Base-by-base conservation (phyloP, 1,140 invertebrate genomes). In the Eurosta solidaginis region DNA sequence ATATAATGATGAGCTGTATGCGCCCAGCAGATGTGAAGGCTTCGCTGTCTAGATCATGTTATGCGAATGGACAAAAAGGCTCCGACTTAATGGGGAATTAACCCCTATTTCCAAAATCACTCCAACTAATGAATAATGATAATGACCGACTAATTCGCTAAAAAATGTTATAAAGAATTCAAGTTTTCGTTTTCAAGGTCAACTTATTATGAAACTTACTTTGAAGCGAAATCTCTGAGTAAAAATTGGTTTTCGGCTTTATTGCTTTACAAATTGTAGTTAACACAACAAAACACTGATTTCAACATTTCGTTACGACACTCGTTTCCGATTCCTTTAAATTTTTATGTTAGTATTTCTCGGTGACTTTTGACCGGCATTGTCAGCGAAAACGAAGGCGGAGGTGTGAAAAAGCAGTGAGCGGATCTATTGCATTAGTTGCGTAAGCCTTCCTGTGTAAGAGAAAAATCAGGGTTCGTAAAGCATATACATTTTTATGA, bases 291-390 rank as follows among this genome's bases (percentile, higher is more conserved):
- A 29, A 68, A 68, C 59, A 68, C 59, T 40, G 59, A 68, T 68
- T 68, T 68, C 59, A 33, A 33, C 59, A 68, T 33, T 68, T 68
- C 59, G 33, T 68, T 68, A 68, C 36, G 59, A 40, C 59, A 68
- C 59, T 68, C 27, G 59, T 29, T 40, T 68, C 59, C 59, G 59
- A n/a, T 68, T 68, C 59, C 59, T 29, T 20, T 40, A 68, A 0
- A 22, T 52, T 68, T 36, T 68, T 68, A 40, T 68, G 9, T 59
- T n/a, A n/a, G n/a, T n/a, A n/a, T n/a, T 68, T 68, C 17, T 42
- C 27, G 17, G 33, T 33, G 59, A 68, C 40, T 33, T 68, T 68
- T 68, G 59, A 40, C 59, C 33, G 17, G 33, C 59, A 68, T 20
- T 40, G 7, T 17, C 10, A 1, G 29, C 17, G n/a, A 5, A n/a